Evolutionary conservation across 1,140 invertebrate species (phyloP), one percentile per base, ranked within the genome.

Genomic region (Bombus turneri): DNA sequence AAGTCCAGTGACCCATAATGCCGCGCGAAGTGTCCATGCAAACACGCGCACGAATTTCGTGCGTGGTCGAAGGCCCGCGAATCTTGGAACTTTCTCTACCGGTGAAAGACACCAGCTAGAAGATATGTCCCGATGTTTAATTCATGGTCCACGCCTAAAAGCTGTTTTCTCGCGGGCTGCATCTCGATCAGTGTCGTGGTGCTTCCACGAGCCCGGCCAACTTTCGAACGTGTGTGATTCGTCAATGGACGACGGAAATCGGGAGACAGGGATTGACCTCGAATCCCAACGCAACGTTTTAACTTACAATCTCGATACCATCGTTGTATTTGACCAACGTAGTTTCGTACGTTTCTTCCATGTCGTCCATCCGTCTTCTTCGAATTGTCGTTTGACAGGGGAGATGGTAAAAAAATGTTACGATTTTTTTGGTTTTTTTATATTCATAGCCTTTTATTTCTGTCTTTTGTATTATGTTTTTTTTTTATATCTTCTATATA

Each of bases 81-180:
- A 86, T 85, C 59, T 81, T 85, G 81, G 84, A 92, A 94, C 93
- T 94, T 94, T 94, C 93, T 91, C 93, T 86, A 68, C 13, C 53
- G 74, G 43, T 31, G 83, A 86, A 85, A 91, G 72, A 91, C 72
- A 72, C 79, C 39, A 69, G 76, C 81, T 47, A 87, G 91, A 74
- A 92, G 88, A 85, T 80, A 83, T 89, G 83, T 88, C 78, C 57
- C 74, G 41, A 94, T 94, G 93, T 93, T 93, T 94, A 94, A 94
- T 94, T 94, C 93, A 94, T 94, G 91, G 88, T 86, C 81, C 86
- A 87, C 87, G 77, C 86, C 86, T 90, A 85, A 88, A 91, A 83
- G 64, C 86, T 90, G 91, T 92, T 93, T 91, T 90, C 87, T 88
- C 91, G 80, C 87, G 91, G 37, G 39, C 43, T 81, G 83, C 78